Evolutionary conservation across 2,113 vertebrate species (phyloP).

Genomic region (Sclerurus mexicanus): DNA sequence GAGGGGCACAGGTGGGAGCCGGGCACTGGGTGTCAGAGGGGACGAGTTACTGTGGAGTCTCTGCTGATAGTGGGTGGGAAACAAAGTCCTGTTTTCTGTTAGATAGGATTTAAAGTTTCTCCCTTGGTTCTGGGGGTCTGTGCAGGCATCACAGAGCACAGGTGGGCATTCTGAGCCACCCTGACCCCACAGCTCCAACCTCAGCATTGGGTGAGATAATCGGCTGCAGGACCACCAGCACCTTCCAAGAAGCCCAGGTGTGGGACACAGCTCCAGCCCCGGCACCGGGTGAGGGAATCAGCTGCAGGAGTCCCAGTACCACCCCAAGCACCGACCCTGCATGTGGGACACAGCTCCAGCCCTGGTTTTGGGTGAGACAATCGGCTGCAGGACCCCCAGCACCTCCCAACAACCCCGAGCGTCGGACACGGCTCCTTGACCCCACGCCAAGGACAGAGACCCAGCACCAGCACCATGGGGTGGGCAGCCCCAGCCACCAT

Average conservation of each 20-base stretch:
- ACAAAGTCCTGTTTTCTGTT: not conserved
- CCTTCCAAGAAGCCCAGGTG: not conserved
- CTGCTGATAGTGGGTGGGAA: rapidly evolving
- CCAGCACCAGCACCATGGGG: not conserved
- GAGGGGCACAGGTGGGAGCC: not conserved
- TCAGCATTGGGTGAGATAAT: not conserved
- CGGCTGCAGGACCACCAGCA: not conserved
- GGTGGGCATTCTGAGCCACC: not conserved
- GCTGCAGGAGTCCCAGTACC: not conserved
- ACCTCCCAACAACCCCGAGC: not conserved
- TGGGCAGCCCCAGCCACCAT: not conserved
- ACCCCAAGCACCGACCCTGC: too few species aligned
- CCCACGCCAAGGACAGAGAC: not conserved
- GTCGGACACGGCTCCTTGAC: not conserved
- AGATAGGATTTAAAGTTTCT: not conserved
- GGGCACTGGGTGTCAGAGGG: not conserved
- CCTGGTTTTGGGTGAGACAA: not conserved
- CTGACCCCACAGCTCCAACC: not conserved
- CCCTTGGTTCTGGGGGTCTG: rapidly evolving
- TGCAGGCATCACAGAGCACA: rapidly evolving
- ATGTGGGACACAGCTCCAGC: not conserved
- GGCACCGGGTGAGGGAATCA: not conserved
- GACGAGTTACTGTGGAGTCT: not conserved
- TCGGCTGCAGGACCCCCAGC: not conserved
- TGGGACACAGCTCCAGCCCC: not conserved